Conservation (phyloP, 2,113 vertebrate genomes). For the Thunnus thynnus region DNA sequence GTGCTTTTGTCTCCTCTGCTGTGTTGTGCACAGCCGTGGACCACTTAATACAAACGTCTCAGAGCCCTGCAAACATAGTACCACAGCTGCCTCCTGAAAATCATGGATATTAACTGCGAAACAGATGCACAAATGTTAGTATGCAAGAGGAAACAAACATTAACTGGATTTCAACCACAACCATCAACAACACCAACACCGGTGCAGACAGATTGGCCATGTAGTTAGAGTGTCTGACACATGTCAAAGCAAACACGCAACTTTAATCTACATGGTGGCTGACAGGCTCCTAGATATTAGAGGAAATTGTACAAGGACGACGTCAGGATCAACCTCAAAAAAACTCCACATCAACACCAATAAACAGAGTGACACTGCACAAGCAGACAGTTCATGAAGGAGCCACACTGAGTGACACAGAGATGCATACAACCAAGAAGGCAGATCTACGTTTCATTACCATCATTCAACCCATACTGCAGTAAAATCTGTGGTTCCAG, state of each 20-base stretch:
- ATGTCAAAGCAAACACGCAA: not conserved
- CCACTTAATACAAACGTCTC: not conserved
- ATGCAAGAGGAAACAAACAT: not conserved
- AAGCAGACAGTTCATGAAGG: not conserved
- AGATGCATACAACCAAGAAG: not conserved
- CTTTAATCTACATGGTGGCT: not conserved
- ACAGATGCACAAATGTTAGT: not conserved
- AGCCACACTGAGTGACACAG: not conserved
- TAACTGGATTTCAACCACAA: not conserved
- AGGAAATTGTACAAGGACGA: not conserved
- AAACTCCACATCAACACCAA: not conserved
- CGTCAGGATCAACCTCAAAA: not conserved
- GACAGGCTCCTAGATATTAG: not conserved
- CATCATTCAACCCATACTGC: no score
- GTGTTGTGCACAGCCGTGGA: slow-evolving; percentile 1
- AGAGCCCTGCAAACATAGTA: not conserved
- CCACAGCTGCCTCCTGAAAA: not conserved
- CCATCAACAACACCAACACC: not conserved
- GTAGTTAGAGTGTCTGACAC: not conserved
- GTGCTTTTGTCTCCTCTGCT: not conserved
- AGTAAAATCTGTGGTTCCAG: not conserved
- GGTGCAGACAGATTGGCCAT: not conserved
- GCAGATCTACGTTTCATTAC: not conserved
- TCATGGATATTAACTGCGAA: not conserved
- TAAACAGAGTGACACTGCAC: not conserved